Conservation (phyloP, 23 tunicate genomes). For the Phallusia fumigata region DNA sequence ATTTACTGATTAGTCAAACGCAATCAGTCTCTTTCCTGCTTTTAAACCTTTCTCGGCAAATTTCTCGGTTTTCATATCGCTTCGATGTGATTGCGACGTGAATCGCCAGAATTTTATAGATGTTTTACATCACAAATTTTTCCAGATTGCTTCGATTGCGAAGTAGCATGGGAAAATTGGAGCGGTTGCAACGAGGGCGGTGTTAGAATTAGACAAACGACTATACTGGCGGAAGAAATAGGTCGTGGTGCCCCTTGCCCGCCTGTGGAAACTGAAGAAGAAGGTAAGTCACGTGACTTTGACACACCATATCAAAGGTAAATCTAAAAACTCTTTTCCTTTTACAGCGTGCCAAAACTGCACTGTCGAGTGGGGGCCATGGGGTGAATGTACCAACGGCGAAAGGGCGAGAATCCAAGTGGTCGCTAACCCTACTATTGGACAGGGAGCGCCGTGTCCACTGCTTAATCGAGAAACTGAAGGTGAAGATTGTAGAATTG, state of each 20-base stretch:
- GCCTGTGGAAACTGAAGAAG: neutral
- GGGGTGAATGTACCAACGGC: constrained; percentile 52
- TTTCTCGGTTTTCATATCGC: too few relatives aligned
- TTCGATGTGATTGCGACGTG: too few relatives aligned
- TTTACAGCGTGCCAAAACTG: constrained; percentile 50
- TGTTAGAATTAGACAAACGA: constrained; percentile 1
- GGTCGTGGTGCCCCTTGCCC: constrained; percentile 21
- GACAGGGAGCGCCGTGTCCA: constrained; percentile 60
- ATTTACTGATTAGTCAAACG: too few relatives aligned
- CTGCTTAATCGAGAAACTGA: constrained; percentile 28
- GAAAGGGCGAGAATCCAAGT: constrained; percentile 11
- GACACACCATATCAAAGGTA: neutral
- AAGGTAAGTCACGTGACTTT: neutral
- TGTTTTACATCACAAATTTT: too few relatives aligned
- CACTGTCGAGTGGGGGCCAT: constrained; percentile 34
- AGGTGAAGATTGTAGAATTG: constrained; percentile 26
- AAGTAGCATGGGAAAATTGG: constrained; percentile 37
- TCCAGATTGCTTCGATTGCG: constrained; percentile 34
- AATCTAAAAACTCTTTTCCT: neutral
- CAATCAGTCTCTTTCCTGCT: too few relatives aligned
- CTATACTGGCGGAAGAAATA: constrained; percentile 8
- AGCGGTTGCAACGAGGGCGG: constrained; percentile 11
- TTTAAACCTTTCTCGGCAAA: too few relatives aligned
- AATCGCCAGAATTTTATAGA: too few relatives aligned
- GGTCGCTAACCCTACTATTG: constrained; percentile 14